Evolutionary conservation across 2,113 vertebrate species (phyloP).

Genomic region (cattle (Bos taurus)): DNA sequence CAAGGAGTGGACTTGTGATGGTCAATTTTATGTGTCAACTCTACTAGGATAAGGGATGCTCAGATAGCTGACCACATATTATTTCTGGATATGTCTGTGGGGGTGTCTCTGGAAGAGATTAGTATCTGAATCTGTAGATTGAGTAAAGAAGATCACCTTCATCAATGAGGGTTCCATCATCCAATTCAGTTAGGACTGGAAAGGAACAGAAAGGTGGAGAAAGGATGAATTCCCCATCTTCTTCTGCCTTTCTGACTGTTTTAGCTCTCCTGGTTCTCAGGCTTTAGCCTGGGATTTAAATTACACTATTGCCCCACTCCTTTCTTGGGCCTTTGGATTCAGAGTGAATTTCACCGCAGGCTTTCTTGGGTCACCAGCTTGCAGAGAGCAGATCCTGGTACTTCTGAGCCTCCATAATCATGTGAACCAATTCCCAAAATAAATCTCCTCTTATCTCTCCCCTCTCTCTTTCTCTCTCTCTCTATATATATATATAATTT

Average conservation of each 20-base stretch:
- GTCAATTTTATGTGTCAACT: neutral
- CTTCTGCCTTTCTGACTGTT: neutral
- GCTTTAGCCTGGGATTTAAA: neutral
- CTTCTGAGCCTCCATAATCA: neutral
- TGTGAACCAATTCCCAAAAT: neutral
- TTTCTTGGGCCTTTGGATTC: neutral
- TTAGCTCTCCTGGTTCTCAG: neutral
- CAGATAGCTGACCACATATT: neutral
- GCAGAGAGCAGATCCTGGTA: neutral
- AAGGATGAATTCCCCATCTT: neutral
- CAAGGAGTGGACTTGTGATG: neutral
- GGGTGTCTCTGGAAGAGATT: neutral
- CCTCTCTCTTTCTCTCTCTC: neutral
- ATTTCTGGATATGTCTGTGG: neutral
- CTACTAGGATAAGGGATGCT: neutral
- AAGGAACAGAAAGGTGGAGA: neutral
- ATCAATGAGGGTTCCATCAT: neutral
- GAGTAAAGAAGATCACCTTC: neutral
- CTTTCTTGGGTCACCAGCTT: neutral
- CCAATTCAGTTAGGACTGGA: neutral
- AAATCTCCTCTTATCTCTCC: neutral
- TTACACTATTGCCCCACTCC: no score
- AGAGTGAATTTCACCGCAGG: neutral
- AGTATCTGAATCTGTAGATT: neutral
- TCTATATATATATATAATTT: neutral